Evolutionary conservation across 2,888 invertebrate genomes (phyloP), one percentile per base, ranked within the genome.

Genomic region (Dolomedes plantarius): DNA sequence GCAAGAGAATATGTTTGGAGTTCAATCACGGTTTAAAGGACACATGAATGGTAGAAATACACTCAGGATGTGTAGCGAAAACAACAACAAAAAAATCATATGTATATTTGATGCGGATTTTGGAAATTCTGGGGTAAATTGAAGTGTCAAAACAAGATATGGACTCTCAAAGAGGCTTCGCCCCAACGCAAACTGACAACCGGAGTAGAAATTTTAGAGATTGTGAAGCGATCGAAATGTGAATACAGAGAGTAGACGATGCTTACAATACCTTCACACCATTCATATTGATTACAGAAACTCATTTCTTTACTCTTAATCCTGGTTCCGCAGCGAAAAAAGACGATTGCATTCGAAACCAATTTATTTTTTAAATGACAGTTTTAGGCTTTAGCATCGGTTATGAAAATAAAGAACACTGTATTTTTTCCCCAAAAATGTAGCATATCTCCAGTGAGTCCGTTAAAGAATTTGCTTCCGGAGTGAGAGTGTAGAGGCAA

Each of bases 61-160:
- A 83, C 69, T 77, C 65, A 41, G 39, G 27, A 23, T 19, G 23
- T 56, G 7, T 23, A 16, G 7, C 36, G 36, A 6, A 23, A 46
- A 41, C 23, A 41, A 76, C 2, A 16, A 6, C 31, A 73, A 83
- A n/a, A 76, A 41, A 73, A 65, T 6, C 46, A 74, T 50, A 68
- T 80, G 80, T 64, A 83, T 50, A 72, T 65, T 65, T 72, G 83
- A 77, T 83, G 76, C 71, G 72, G 83, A 83, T 83, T 83, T 83
- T 76, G 46, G 65, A 67, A 77, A 72, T 76, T 72, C 65, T 65
- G 50, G 71, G 72, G 83, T 75, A 83, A 83, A 83, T 83, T 83
- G 83, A 83, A 83, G 83, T 83, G 83, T 83, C 83, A 83, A 83
- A 83, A 83, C 76, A 83, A 83, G 83, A 77, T 83, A 83, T 77